phyloP scores from a whole-genome alignment of 2,888 invertebrate genomes.

The Volucella zonaria region DNA sequence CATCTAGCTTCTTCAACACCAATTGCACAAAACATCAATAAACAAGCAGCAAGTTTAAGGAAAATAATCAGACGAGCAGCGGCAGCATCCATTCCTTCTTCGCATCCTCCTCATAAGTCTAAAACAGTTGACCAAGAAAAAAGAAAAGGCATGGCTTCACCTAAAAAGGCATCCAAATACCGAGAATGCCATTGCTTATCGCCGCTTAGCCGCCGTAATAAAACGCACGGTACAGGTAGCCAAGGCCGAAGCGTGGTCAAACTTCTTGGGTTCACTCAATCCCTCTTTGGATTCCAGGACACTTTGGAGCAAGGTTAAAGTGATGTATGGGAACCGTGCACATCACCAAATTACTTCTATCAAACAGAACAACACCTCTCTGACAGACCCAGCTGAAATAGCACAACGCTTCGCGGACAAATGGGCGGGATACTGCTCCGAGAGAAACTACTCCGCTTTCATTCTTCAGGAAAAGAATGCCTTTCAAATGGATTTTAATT shows the following conservation, averaged over 20 bases:
- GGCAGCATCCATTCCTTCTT: background rate
- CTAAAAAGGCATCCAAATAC: slow-evolving; percentile 7
- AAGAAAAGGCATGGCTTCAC: background rate
- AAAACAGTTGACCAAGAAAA: background rate
- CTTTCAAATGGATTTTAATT: no score
- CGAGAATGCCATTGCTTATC: background rate
- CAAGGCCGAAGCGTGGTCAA: no score
- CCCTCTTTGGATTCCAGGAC: no score
- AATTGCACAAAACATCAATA: background rate
- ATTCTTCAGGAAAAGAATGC: background rate
- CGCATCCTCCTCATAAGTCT: background rate
- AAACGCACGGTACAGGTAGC: background rate
- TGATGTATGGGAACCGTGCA: no score
- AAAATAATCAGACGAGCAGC: background rate
- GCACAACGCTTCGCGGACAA: background rate
- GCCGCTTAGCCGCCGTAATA: background rate
- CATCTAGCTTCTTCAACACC: background rate
- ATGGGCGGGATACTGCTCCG: background rate
- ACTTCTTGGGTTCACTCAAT: no score
- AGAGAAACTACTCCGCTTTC: background rate
- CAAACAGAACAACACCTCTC: no score
- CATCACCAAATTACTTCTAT: no score
- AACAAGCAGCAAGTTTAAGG: background rate
- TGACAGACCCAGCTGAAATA: background rate
- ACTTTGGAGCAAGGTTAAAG: no score